Evolutionary conservation across 2,888 invertebrate species (phyloP).

Genomic region (Leptinotarsa rubiginosa): DNA sequence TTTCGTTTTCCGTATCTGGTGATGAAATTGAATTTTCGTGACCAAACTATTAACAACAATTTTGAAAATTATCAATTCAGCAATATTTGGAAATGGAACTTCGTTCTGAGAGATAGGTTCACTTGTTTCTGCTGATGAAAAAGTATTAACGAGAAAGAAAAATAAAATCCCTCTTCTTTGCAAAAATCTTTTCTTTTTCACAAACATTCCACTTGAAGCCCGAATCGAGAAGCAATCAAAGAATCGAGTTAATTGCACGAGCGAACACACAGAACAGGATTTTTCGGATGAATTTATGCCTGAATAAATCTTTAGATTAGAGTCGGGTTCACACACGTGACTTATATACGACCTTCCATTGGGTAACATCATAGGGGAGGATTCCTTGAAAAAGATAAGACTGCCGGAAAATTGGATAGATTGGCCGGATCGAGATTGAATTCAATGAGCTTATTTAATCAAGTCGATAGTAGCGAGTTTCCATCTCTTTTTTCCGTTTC

Average conservation of each 20-base stretch:
- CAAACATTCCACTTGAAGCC: not conserved
- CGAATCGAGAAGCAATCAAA: slow-evolving; percentile 3
- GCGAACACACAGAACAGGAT: slow-evolving; percentile 35
- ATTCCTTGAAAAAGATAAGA: slow-evolving; percentile 63
- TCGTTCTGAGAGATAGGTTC: too few species aligned
- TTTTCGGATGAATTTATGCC: slow-evolving; percentile 53
- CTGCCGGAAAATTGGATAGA: slow-evolving; percentile 66
- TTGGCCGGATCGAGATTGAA: slow-evolving; percentile 63
- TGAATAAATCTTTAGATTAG: slow-evolving; percentile 56
- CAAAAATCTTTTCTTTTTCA: not conserved
- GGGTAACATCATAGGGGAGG: slow-evolving; percentile 63
- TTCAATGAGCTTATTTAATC: slow-evolving; percentile 66
- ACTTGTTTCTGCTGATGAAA: too few species aligned
- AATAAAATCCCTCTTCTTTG: not conserved
- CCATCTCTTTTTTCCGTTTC: slow-evolving; percentile 43
- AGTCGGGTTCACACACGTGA: slow-evolving; percentile 58
- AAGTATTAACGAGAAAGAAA: too few species aligned
- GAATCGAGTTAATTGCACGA: slow-evolving; percentile 40
- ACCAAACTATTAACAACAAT: too few species aligned
- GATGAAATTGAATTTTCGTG: too few species aligned
- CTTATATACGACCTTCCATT: slow-evolving; percentile 60
- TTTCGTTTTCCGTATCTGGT: too few species aligned
- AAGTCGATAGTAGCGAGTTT: slow-evolving; percentile 55
- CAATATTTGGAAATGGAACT: too few species aligned
- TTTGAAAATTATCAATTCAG: too few species aligned